Conservation (phyloP, 2,113 vertebrate species). For the Falco punctatus region DNA sequence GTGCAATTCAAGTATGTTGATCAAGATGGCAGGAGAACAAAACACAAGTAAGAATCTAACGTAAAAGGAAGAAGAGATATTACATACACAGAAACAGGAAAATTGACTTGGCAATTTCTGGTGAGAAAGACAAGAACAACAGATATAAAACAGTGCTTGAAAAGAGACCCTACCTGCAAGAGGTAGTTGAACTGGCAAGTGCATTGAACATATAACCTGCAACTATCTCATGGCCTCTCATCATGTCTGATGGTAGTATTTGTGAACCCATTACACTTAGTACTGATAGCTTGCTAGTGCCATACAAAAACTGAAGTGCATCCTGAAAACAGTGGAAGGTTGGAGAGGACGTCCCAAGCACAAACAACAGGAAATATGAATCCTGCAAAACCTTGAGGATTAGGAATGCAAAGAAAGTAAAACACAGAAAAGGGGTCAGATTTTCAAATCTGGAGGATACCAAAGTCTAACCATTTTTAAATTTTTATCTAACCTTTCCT, state of each 20-base stretch:
- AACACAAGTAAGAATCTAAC: not conserved
- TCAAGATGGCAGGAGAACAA: not conserved
- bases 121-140: not conserved
- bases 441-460: no score
- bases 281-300: not conserved
- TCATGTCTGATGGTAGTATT: not conserved
- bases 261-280: not conserved
- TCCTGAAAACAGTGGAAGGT: not conserved
- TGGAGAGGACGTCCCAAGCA: not conserved
- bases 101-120: not conserved
- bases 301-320: not conserved
- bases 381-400: not conserved
- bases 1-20: not conserved
- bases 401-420: not conserved
- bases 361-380: fast-evolving
- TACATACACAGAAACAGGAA: not conserved
- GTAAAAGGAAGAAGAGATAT: not conserved
- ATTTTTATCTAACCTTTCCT: not conserved
- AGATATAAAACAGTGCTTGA: not conserved
- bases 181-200: not conserved
- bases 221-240: not conserved
- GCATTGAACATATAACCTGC: not conserved
- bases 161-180: not conserved
- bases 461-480: not conserved
- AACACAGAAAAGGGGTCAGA: not conserved